Conservation (phyloP, 2,888 invertebrate species). For the Volucella inanis region DNA sequence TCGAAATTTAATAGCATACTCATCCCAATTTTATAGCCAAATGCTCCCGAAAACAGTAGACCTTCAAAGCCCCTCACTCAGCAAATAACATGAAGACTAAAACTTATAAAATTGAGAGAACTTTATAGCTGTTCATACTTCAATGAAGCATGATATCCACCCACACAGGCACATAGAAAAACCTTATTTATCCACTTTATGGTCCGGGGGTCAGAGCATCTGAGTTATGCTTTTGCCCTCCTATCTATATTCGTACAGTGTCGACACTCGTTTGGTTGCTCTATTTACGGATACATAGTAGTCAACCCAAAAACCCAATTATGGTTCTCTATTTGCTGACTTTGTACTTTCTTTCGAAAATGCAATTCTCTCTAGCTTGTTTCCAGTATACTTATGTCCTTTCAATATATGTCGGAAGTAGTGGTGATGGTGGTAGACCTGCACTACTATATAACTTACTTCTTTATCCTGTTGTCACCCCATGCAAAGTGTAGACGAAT, state of each 20-base stretch:
- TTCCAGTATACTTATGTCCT: not conserved
- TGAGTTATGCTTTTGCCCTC: slow-evolving; percentile 54
- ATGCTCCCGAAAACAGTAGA: not conserved
- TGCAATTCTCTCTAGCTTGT: slow-evolving; percentile 51
- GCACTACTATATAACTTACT: slow-evolving; percentile 53
- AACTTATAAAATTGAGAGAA: slow-evolving; percentile 19
- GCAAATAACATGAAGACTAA: slow-evolving; percentile 25
- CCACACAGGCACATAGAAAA: slow-evolving; percentile 13
- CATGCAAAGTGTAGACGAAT: slow-evolving; percentile 57
- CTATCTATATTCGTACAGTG: not conserved
- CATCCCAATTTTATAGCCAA: slow-evolving; percentile 35
- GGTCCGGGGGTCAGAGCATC: slow-evolving; percentile 57
- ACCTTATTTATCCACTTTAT: slow-evolving; percentile 67
- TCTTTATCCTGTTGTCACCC: not conserved
- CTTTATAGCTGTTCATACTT: slow-evolving; percentile 65
- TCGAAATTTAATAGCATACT: slow-evolving; percentile 34
- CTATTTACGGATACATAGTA: not conserved
- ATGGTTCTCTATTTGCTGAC: slow-evolving; percentile 66
- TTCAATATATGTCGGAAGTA: not conserved
- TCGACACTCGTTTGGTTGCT: slow-evolving; percentile 6
- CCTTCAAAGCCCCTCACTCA: not conserved
- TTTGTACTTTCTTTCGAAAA: slow-evolving; percentile 57
- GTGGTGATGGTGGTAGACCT: not conserved
- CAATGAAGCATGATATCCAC: slow-evolving; percentile 61
- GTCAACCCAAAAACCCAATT: slow-evolving; percentile 61